Base-by-base conservation (phyloP, 2,888 invertebrate species). In the Caenorhabditis angaria region DNA sequence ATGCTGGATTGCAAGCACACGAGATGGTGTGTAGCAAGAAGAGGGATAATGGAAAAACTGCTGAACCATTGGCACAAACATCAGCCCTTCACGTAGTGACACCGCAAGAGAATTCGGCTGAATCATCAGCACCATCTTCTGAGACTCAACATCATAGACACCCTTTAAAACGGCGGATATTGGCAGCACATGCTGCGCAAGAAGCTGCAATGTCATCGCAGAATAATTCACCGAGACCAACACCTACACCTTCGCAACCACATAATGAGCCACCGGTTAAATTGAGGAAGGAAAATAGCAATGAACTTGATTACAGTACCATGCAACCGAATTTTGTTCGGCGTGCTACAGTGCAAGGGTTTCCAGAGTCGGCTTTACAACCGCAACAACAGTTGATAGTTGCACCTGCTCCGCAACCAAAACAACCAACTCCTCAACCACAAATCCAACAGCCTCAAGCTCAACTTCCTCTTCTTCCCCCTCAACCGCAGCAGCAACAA, bases 1-100 rank as follows among this genome's bases (percentile, higher is more conserved):
- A 85, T 47, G 80, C 80, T n/a, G 83, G 83, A 25, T 76, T 85
- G 10, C 77, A 84, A 61, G 81, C 76, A 24, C 85, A 85, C 61
- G 83, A 85, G 65, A 59, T 65, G 8, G 71, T 82, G 1, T 85
- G 85, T 62, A 71, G 73, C 18, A 83, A 82, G 57, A 76, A 79
- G 35, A 65, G 64, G 24, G 76, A 78, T 47, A 56, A 65, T 18
- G 76, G 76, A 27, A 80, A 50, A 22, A 24, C 22, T 50, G 50
- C 22, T 50, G 50, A 50, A 24, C 3, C 5, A 24, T 20, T 22
- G 22, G 24, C 51, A 22, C 10, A 8, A 24, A 51, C 51, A 22
- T 51, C 51, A 4, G 51, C 51, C 2, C 25, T 51, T 22, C 51
- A 51, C 24, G 22, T 51, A 10, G 25, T 24, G n/a, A 10, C 41